A percentile compares a stretch with the other conserved stretches of the same genome.
phyloP scores from a whole-genome alignment of 2,113 vertebrate species.

The Tetrao urogallus region DNA sequence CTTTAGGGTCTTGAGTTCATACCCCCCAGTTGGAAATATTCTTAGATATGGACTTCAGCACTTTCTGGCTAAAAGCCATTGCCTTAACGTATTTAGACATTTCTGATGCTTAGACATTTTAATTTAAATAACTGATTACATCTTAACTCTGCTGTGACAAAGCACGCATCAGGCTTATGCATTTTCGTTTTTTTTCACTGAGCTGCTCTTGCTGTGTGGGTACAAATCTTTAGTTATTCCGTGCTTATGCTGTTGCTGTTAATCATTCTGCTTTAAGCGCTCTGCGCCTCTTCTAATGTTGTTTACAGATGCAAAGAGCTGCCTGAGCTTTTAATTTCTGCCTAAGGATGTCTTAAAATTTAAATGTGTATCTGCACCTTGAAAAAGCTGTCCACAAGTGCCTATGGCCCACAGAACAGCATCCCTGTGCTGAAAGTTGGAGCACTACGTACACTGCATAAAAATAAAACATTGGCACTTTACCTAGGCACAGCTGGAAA shows the following conservation, averaged over 20 bases:
- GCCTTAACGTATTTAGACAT: background rate
- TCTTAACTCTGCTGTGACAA: constrained; percentile 13
- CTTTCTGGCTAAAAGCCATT: constrained; percentile 25
- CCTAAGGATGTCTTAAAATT: background rate
- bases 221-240: constrained; percentile 4
- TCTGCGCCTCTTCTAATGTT: background rate
- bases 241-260: background rate
- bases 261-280: constrained; percentile 1
- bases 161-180: background rate
- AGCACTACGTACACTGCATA: background rate
- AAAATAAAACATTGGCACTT: background rate
- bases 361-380: background rate
- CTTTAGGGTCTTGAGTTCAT: background rate
- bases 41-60: constrained; percentile 6
- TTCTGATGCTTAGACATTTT: constrained; percentile 32
- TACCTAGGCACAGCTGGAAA: background rate
- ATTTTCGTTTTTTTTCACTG: constrained; percentile 9
- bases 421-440: background rate
- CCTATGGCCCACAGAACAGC: background rate
- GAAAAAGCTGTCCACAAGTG: background rate
- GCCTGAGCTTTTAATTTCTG: background rate
- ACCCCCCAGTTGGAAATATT: background rate
- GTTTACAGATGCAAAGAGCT: background rate
- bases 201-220: background rate
- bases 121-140: constrained; percentile 55